phyloP scores from a whole-genome alignment of 2,888 invertebrate genomes.

The Azorinus chamasolen region DNA sequence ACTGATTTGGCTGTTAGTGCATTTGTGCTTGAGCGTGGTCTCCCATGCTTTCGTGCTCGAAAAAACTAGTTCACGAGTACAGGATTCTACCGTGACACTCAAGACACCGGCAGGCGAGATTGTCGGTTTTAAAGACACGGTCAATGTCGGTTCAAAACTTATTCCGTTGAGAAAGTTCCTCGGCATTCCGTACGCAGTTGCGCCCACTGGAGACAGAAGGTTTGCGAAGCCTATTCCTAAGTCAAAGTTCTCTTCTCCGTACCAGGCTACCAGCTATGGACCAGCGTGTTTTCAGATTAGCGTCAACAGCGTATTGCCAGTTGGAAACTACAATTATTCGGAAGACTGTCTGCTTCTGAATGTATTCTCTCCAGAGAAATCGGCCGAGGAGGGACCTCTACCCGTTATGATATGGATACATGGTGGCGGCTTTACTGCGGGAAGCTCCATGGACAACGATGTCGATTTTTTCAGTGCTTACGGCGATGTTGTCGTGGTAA shows the following conservation, averaged over 20 bases:
- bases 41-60: too few species aligned
- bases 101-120: too few species aligned
- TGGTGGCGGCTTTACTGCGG: slow-evolving; percentile 7
- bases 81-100: too few species aligned
- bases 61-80: too few species aligned
- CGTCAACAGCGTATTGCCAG: neutral
- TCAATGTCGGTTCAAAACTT: too few species aligned
- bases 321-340: neutral
- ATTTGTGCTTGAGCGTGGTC: too few species aligned
- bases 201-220: slow-evolving; percentile 3
- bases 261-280: slow-evolving; percentile 4
- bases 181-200: slow-evolving; percentile 16
- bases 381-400: neutral
- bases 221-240: slow-evolving; percentile 6
- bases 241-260: neutral
- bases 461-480: slow-evolving; percentile 43
- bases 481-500: slow-evolving; percentile 63
- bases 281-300: slow-evolving; percentile 1
- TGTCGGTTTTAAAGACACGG: too few species aligned
- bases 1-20: too few species aligned
- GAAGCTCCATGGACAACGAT: slow-evolving; percentile 15
- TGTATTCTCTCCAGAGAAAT: neutral
- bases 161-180: too few species aligned
- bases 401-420: slow-evolving; percentile 16
- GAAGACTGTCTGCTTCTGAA: slow-evolving; percentile 11